phyloP scores from a whole-genome alignment of 2,888 invertebrate genomes.

The Xylophagus ater region DNA sequence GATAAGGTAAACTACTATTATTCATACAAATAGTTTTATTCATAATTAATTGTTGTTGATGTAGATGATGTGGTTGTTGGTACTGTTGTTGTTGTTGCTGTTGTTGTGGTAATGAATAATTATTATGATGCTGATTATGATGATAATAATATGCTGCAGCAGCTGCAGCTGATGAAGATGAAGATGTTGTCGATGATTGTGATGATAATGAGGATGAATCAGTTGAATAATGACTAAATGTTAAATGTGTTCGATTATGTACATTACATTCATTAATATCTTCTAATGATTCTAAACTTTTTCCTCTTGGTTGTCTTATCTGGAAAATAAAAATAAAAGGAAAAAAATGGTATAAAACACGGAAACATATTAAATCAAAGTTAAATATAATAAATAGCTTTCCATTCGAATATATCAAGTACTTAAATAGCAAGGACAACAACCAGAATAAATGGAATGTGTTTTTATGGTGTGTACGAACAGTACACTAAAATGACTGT shows the following conservation, averaged over 20 bases:
- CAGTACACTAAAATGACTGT: too few relatives aligned
- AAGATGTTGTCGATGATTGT: conserved; percentile 30
- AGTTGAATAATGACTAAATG: conserved; percentile 39
- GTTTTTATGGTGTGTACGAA: too few relatives aligned
- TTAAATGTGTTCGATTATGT: conserved; percentile 40
- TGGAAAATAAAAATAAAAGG: conserved; percentile 24
- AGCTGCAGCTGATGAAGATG: conserved; percentile 20
- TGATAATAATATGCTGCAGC: too few relatives aligned
- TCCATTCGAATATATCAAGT: too few relatives aligned
- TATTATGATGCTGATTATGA: too few relatives aligned
- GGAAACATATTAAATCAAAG: too few relatives aligned
- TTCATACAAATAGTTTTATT: conserved; percentile 16
- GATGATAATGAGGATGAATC: conserved; percentile 36
- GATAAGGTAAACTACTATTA: conserved; percentile 24
- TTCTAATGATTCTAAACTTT: conserved; percentile 74
- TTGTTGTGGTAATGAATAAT: conserved; percentile 9
- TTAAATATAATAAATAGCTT: too few relatives aligned
- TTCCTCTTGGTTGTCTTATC: conserved; percentile 74
- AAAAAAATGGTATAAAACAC: neutral
- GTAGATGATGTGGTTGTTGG: conserved; percentile 24
- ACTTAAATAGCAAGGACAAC: too few relatives aligned
- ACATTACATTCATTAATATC: conserved; percentile 56
- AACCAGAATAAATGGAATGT: too few relatives aligned
- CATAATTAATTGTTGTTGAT: conserved; percentile 15
- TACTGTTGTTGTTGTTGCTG: conserved; percentile 22